These are phyloP conservation scores for Poeciliopsis turrubarensis DNA, from an alignment of 2,113 vertebrate genomes.

Conservation along the genomic window DNA sequence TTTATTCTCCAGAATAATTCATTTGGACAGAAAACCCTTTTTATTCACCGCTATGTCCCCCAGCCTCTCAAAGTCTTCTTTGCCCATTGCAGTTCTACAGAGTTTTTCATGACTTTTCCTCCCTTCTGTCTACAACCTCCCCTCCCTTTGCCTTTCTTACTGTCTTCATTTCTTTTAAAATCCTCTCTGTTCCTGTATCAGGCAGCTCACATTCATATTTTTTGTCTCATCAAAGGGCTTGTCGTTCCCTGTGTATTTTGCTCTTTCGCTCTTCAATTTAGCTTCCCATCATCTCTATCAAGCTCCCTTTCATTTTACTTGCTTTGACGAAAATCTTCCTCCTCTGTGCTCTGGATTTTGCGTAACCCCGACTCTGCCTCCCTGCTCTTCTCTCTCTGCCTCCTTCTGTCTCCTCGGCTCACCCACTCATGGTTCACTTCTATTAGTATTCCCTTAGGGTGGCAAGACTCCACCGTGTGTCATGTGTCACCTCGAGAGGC, in stretches of 20 bases:
- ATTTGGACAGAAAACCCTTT: slow-evolving; percentile 53
- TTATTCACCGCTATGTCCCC: slow-evolving; percentile 7
- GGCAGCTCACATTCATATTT: slow-evolving; percentile 11
- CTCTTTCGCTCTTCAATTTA: slow-evolving; percentile 41
- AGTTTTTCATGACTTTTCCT: slow-evolving; percentile 36
- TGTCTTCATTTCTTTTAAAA: slow-evolving; percentile 7
- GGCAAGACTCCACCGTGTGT: slow-evolving; percentile 56
- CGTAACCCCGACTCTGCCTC: slow-evolving; percentile 33
- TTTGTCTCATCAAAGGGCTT: slow-evolving; percentile 7
- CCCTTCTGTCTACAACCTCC: slow-evolving; percentile 22
- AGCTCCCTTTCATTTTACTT: slow-evolving; percentile 54
- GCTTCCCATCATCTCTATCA: slow-evolving; percentile 51
- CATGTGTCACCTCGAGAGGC: slow-evolving; percentile 58
- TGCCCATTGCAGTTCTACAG: slow-evolving; percentile 40
- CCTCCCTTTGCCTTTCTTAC: background rate
- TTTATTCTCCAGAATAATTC: slow-evolving; percentile 56
- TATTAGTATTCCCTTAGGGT: slow-evolving; percentile 66
- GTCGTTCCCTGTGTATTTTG: slow-evolving; percentile 21
- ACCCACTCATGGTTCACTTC: slow-evolving; percentile 30
- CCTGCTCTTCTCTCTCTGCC: slow-evolving; percentile 14
- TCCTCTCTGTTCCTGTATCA: background rate
- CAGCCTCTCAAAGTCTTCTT: slow-evolving; percentile 19
- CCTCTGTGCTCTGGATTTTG: slow-evolving; percentile 34
- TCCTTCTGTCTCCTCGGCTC: slow-evolving; percentile 29
- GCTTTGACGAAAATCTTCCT: slow-evolving; percentile 63